Evolutionary conservation across 1,140 invertebrate species (phyloP), one percentile per base, ranked within the genome.

Genomic region (Zaprionus vittiger): DNA sequence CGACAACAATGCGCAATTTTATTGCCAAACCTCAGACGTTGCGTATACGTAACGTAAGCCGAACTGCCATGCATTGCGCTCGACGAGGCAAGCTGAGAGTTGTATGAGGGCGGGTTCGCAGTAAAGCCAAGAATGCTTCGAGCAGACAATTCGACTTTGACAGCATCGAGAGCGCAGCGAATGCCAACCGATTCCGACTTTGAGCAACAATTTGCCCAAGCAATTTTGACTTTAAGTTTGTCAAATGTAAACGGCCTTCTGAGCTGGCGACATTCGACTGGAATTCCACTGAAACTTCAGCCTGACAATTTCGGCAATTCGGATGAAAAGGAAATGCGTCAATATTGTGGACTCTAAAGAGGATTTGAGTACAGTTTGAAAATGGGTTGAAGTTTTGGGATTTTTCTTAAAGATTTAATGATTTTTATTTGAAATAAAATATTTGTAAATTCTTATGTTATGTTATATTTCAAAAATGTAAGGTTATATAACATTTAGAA

Each of bases 21-120:
- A 87, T 87, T 84, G 84, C 84, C 78, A 89, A 84, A 76, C 85
- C 84, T 89, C 84, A 87, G 84, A 84, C 84, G 71, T 81, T 89
- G 84, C 84, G 84, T 89, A 87, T 83, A 87, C 84, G 84, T 89
- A 87, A 72, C 81, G 84, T 81, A 81, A 87, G 83, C 80, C 73
- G 55, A 66, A 65, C 72, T 70, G 83, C 83, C 84, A 75, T 73
- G 73, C 77, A 79, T 68, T 77, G 68, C 77, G 74, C n/a, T 17
- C n/a, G 41, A 17, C 41, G 7, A n/a, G 12, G 38, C 14, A 14
- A 37, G 34, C 0, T 26, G 37, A 28, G 26, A 5, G 26, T 28
- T 28, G 26, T 6, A 6, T 11, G 31, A 34, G 31, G 31, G 67
- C 62, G 22, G 31, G 9, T 34, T 3, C 3, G 24, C 14, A 49